Evolutionary conservation across 2,797 vertebrate species (phyloP).

Genomic region (Synaphobranchus kaupii): DNA sequence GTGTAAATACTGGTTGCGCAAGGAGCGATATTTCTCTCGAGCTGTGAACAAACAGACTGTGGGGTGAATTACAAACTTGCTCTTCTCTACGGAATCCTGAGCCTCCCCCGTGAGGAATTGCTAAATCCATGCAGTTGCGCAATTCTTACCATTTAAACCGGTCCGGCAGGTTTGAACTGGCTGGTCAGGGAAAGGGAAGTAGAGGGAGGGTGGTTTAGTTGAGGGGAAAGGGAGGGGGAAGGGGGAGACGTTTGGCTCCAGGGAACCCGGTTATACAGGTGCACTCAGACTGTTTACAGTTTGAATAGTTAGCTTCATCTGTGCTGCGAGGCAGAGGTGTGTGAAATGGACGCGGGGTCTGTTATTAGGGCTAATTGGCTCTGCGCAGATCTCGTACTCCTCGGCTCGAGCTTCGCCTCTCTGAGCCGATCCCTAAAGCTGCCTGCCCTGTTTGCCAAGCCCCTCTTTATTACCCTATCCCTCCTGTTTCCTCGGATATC

Average conservation of each 20-base stretch:
- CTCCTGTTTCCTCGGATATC: background rate
- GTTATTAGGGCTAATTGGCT: slow-evolving; percentile 23
- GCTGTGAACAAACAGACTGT: background rate
- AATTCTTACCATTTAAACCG: background rate
- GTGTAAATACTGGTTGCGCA: background rate
- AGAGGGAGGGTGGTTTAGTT: background rate
- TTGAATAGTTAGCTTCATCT: background rate
- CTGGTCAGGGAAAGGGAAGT: background rate
- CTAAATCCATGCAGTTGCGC: background rate
- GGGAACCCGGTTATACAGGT: slow-evolving; percentile 30
- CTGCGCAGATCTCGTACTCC: slow-evolving; percentile 12
- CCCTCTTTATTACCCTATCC: slow-evolving; percentile 25
- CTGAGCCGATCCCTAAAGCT: background rate
- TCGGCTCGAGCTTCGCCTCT: background rate
- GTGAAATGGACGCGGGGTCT: slow-evolving; percentile 13
- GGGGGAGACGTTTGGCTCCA: slow-evolving; percentile 2
- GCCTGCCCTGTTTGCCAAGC: slow-evolving; percentile 22
- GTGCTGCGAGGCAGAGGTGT: slow-evolving; percentile 12
- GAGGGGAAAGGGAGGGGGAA: background rate
- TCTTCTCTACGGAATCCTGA: background rate
- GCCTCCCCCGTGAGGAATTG: background rate
- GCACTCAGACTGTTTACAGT: background rate
- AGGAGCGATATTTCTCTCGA: background rate
- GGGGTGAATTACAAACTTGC: background rate
- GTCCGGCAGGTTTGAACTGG: background rate